Evolutionary conservation across 1,140 invertebrate genomes (phyloP), one percentile per base, ranked within the genome.

Genomic region (Gonioctena quinquepunctata): DNA sequence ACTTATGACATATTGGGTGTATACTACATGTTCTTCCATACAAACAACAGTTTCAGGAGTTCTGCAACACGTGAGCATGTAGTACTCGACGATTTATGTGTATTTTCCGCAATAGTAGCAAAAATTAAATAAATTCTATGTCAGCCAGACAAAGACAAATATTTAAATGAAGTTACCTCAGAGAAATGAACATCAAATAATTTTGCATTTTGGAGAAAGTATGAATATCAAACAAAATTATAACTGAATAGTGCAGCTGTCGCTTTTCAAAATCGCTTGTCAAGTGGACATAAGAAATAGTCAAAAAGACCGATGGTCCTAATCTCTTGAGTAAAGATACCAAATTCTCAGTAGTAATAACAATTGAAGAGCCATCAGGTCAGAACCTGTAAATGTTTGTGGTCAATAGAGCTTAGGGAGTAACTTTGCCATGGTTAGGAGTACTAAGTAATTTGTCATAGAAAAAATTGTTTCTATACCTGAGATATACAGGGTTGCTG

Each of bases 311-410:
- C 57, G 57, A 60, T 60, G 25, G 16, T 18, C 57, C 19, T 69
- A 69, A 69, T 69, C 68, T 62, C 59, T 63, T 54, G 61, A 62
- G 68, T 63, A 69, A 69, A 69, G 67, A 69, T 23, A 22, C 60
- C 60, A 49, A 69, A 26, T 69, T 64, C 68, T 63, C 42, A 21
- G 54, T 60, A 69, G 63, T n/a, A 16, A 25, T 54, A 63, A 28
- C 57, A 63, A 56, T 69, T 63, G 68, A 50, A 56, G 16, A 13
- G 13, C 22, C 22, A 27, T 60, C 25, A 28, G 16, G 16, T 60
- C 23, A 23, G n/a, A 60, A 60, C 25, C 25, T 13, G 22, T 27
- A 18, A 25, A 26, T 26, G 13, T 25, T 60, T n/a, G 18, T 28
- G 22, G 23, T 60, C n/a, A 8, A 21, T 23, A 56, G 52, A 3